phyloP scores from a whole-genome alignment of 2,888 invertebrate genomes.

The Drosophila peninsularis region DNA sequence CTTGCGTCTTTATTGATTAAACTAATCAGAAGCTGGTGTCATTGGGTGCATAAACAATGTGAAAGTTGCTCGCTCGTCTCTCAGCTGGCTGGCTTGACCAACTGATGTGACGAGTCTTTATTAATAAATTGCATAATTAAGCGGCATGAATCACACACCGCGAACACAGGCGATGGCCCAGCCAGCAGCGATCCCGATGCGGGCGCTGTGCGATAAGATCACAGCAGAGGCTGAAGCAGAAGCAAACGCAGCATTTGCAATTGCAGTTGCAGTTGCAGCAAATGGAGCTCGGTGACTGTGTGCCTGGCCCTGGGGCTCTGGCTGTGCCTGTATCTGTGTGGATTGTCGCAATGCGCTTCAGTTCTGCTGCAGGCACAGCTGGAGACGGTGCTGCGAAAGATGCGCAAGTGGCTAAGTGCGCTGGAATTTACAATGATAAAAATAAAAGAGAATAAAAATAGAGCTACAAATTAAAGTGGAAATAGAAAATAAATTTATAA shows the following conservation, averaged over 20 bases:
- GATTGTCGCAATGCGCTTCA: conserved; percentile 43
- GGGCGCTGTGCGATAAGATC: conserved; percentile 52
- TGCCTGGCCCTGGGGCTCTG: background rate
- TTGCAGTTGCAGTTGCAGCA: conserved; percentile 19
- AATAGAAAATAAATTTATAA: background rate
- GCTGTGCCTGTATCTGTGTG: conserved; percentile 7
- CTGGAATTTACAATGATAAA: conserved; percentile 3
- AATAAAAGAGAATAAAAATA: conserved; percentile 4
- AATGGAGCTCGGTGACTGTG: conserved; percentile 27
- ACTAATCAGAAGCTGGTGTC: conserved; percentile 24
- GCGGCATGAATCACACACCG: conserved; percentile 52
- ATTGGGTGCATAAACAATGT: conserved; percentile 16
- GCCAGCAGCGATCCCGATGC: conserved; percentile 28
- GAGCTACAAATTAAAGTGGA: background rate
- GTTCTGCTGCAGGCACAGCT: conserved; percentile 56
- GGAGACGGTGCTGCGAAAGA: conserved; percentile 55
- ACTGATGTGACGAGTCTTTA: conserved; percentile 43
- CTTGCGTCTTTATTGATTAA: conserved; percentile 3
- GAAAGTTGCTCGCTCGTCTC: conserved; percentile 1
- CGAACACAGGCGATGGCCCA: conserved; percentile 7
- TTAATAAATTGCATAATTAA: conserved; percentile 79
- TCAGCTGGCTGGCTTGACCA: conserved; percentile 21
- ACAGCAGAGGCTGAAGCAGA: conserved; percentile 11
- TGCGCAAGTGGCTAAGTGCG: conserved; percentile 64
- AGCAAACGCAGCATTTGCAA: conserved; percentile 4